Conservation (phyloP, 2,797 vertebrate genomes). For the Uromys caudimaculatus region DNA sequence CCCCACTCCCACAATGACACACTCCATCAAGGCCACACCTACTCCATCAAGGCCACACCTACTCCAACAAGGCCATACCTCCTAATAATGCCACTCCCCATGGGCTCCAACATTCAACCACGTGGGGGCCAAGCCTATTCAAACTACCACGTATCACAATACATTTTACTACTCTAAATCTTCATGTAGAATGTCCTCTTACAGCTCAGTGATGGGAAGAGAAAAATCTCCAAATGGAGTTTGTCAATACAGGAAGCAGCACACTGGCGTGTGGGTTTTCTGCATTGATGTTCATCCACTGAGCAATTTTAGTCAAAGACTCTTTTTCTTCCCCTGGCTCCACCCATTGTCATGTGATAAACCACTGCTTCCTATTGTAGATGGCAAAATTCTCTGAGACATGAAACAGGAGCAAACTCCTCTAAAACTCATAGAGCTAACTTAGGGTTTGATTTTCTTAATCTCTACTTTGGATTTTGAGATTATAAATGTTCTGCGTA, state of each 20-base stretch:
- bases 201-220: background rate
- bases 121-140: too few relatives aligned
- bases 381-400: background rate
- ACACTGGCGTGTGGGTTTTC: background rate
- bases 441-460: background rate
- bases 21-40: too few relatives aligned
- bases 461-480: background rate
- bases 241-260: background rate
- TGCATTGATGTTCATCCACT: background rate
- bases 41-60: too few relatives aligned
- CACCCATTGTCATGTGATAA: background rate
- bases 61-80: too few relatives aligned
- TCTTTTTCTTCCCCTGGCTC: background rate
- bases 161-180: background rate
- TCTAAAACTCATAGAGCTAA: background rate
- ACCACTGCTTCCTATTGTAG: background rate
- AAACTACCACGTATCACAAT: background rate
- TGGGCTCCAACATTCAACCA: too few relatives aligned
- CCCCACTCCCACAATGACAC: too few relatives aligned
- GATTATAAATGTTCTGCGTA: background rate
- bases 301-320: background rate
- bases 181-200: background rate
- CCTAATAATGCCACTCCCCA: too few relatives aligned
- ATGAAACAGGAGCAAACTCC: too few relatives aligned
- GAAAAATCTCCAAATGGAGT: background rate